A percentile compares a stretch with the other conserved stretches of the same genome.
Evolutionary conservation across 2,888 invertebrate species (phyloP).

Genomic region (Mythimna pallens): DNA sequence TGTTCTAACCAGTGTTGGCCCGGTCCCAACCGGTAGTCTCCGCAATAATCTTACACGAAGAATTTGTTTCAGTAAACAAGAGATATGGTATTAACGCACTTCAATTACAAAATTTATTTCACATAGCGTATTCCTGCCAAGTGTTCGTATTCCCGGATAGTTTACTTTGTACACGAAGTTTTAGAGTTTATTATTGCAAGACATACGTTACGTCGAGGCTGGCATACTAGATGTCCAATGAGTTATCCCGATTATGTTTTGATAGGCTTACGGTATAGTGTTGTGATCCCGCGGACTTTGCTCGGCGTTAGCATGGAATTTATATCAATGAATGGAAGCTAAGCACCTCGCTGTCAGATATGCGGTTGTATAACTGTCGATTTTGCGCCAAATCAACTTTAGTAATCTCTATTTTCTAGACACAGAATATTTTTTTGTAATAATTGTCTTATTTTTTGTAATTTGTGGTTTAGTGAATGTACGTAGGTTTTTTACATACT

Average conservation of each 20-base stretch:
- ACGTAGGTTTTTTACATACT: slow-evolving; percentile 4
- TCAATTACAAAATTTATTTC: slow-evolving; percentile 79
- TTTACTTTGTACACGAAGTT: slow-evolving; percentile 67
- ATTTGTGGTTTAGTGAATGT: slow-evolving; percentile 31
- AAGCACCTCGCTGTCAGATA: slow-evolving; percentile 66
- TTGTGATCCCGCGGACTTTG: slow-evolving; percentile 83
- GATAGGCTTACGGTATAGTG: slow-evolving; percentile 81
- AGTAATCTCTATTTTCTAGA: slow-evolving; percentile 74
- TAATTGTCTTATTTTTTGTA: slow-evolving; percentile 47
- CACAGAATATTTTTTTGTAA: slow-evolving; percentile 54
- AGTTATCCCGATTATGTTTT: slow-evolving; percentile 83
- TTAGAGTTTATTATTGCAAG: slow-evolving; percentile 73
- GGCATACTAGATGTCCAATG: slow-evolving; percentile 74
- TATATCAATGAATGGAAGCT: slow-evolving; percentile 78
- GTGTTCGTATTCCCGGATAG: slow-evolving; percentile 63
- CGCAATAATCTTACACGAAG: slow-evolving; percentile 72
- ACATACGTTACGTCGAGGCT: slow-evolving; percentile 51
- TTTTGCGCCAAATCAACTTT: slow-evolving; percentile 64
- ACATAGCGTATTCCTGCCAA: slow-evolving; percentile 74
- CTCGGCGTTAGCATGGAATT: slow-evolving; percentile 74
- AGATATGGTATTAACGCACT: slow-evolving; percentile 75
- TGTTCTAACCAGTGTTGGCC: slow-evolving; percentile 66
- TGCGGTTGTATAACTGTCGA: slow-evolving; percentile 70
- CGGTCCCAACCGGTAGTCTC: slow-evolving; percentile 67
- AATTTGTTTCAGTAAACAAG: slow-evolving; percentile 81